These are phyloP conservation scores for Rhegmatorhina hoffmannsi DNA, from an alignment of 2,113 vertebrate species.

Conservation along the genomic window DNA sequence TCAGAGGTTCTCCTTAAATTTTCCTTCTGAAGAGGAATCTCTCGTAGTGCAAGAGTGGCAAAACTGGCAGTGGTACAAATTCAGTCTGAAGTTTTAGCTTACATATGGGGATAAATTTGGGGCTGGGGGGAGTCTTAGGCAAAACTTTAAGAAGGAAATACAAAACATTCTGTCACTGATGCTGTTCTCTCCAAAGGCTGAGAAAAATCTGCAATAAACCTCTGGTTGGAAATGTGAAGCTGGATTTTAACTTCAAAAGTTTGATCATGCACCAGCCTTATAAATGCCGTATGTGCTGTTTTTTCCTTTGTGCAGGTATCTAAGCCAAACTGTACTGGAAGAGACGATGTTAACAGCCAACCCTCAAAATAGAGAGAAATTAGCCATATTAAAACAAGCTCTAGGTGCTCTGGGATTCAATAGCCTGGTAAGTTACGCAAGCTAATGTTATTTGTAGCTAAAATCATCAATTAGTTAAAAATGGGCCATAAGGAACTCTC, in stretches of 20 bases:
- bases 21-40: background rate
- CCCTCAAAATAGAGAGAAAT: slow-evolving; percentile 82
- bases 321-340: slow-evolving; percentile 69
- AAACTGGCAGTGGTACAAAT: background rate
- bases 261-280: background rate
- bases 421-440: slow-evolving; percentile 80
- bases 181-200: background rate
- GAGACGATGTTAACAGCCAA: slow-evolving; percentile 71
- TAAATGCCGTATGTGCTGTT: background rate
- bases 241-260: background rate
- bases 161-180: background rate
- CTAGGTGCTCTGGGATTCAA: slow-evolving; percentile 86
- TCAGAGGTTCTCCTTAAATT: background rate
- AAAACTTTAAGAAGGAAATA: background rate
- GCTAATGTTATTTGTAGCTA: background rate
- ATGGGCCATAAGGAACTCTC: background rate
- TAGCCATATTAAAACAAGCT: slow-evolving; percentile 84
- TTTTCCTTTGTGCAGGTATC: slow-evolving; percentile 77
- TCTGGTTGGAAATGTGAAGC: background rate
- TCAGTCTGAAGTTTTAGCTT: background rate
- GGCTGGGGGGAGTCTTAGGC: background rate
- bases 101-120: background rate
- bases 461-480: background rate
- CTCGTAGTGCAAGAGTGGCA: background rate
- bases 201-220: background rate